Conservation (phyloP, 2,113 vertebrate genomes). For the Rhea pennata region DNA sequence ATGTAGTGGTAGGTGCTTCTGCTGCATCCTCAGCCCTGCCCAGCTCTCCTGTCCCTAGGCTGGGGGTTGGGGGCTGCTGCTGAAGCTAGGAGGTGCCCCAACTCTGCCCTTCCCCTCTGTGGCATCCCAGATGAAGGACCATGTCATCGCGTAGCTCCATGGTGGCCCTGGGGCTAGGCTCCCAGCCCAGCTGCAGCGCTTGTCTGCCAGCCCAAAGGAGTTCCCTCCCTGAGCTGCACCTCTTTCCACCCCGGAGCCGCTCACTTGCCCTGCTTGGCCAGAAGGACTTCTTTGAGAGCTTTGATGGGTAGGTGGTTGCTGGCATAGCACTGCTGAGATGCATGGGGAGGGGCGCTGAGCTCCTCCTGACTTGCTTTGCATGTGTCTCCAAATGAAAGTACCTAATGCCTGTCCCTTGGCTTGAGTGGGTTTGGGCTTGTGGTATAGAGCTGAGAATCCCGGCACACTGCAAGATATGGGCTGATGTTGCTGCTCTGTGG, state of each 20-base stretch:
- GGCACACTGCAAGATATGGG: fast-evolving
- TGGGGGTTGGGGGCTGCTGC: not conserved
- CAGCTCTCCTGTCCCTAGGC: fast-evolving
- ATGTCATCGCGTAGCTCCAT: not conserved
- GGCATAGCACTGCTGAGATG: too few relatives aligned
- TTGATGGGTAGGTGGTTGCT: not conserved
- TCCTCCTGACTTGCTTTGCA: fast-evolving
- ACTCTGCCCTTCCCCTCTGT: fast-evolving
- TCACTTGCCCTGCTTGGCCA: not conserved
- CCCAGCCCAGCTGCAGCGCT: not conserved
- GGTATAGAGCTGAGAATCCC: not conserved
- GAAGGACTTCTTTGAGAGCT: not conserved
- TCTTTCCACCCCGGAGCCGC: fast-evolving
- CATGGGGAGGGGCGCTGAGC: not conserved
- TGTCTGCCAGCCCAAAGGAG: fast-evolving
- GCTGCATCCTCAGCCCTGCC: fast-evolving
- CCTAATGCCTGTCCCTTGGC: not conserved
- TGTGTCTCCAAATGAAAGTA: fast-evolving
- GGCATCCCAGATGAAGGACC: not conserved
- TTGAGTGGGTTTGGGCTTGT: fast-evolving
- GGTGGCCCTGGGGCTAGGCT: not conserved
- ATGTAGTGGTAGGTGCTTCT: not conserved
- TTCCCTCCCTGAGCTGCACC: not conserved
- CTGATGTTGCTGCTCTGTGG: fast-evolving
- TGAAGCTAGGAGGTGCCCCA: fast-evolving